Conservation (phyloP, 2,888 invertebrate genomes). For the Amphipoea oculea region DNA sequence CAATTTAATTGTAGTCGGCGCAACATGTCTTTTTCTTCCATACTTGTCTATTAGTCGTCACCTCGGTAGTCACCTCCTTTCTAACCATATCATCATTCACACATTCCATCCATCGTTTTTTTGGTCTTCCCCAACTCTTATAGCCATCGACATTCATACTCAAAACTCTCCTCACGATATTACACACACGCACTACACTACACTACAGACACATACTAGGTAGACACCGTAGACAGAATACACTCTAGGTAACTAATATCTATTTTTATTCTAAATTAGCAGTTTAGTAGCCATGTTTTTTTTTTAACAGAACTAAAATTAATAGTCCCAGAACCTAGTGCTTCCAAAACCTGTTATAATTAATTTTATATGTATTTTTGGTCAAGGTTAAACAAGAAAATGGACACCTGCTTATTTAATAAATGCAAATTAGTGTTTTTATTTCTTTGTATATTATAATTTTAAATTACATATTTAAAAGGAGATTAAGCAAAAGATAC, state of each 20-base stretch:
- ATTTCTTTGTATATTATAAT: background rate
- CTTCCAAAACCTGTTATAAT: constrained; percentile 15
- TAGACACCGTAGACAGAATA: no score
- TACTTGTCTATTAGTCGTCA: no score
- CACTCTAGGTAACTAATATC: background rate
- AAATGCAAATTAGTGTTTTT: constrained; percentile 6
- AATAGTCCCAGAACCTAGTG: background rate
- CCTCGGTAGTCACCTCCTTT: no score
- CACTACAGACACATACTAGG: no score
- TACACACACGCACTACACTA: no score
- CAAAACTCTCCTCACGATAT: no score
- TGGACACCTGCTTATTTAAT: constrained; percentile 5
- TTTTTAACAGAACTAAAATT: background rate
- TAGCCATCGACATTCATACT: no score
- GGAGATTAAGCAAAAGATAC: background rate
- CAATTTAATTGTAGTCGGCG: no score
- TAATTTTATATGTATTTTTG: background rate
- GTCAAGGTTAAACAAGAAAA: background rate
- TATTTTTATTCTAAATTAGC: background rate
- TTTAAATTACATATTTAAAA: background rate
- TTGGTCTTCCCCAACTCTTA: no score
- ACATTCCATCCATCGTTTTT: no score
- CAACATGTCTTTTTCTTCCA: no score
- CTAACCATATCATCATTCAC: no score
- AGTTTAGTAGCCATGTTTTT: background rate